Base-by-base conservation (phyloP, 2,113 vertebrate species). In the Ascaphus truei region DNA sequence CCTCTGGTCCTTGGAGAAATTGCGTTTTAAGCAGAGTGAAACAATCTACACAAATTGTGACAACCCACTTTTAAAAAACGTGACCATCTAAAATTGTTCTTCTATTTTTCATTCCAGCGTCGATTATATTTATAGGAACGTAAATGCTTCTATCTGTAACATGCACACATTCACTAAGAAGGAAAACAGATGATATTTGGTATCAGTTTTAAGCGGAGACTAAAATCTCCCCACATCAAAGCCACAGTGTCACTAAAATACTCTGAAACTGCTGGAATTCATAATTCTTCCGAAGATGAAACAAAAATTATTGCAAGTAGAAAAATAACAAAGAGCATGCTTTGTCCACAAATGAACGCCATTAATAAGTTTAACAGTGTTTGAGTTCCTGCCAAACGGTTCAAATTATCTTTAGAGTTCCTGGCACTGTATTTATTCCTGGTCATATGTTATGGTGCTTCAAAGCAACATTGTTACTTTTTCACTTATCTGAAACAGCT, bases 211-310 rank as follows among this genome's bases (percentile, higher is more conserved):
- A 68, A 68, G 59, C n/a, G 55, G 7, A 60, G 60, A 59, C 50
- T 56, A 27, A 59, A 68, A 60, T 50, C 11, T 20, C 27, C 33
- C 43, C 43, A 68, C 66, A 68, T 68, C 66, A 68, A 68, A 68
- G 55, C 22, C 27, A 16, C 23, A 20, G n/a, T 39, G 55, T 60
- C 56, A 51, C 66, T 68, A 59, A 68, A 59, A 59, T 68, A 27
- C 41, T 59, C 43, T 48, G 23, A 50, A 60, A 60, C 55, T 68
- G 66, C 43, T 51, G 43, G 55, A 60, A 68, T 37, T 50, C 66
- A 68, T 68, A 68, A 59, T 43, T 51, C 66, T 29, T 68, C 55
- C 51, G 66, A 68, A 68, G 66, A 68, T 68, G 66, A 68, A 68
- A 68, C 55, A 48, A 59, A n/a, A 57, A 59, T 50, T 50, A 47